Conservation (phyloP, 64 coral and sea anemone species). For the Acropora tenuis region DNA sequence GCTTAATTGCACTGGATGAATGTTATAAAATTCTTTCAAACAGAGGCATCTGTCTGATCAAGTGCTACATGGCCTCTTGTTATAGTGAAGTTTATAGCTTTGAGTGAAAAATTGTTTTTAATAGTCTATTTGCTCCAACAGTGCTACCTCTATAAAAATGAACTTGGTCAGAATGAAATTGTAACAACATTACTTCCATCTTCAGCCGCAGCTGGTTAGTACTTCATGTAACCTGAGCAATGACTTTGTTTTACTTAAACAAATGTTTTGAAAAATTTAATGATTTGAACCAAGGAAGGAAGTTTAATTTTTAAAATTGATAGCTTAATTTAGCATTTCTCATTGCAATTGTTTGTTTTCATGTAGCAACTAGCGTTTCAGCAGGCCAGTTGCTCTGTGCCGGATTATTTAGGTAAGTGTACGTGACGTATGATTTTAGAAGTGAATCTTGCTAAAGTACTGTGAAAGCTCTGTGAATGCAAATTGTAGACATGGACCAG, state of each 20-base stretch:
- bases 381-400: conserved; percentile 95
- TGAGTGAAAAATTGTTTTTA: neutral
- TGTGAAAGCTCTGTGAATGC: too few species aligned
- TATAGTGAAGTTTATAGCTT: too few species aligned
- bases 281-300: too few species aligned
- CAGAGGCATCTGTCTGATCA: too few species aligned
- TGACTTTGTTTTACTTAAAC: neutral
- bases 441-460: neutral
- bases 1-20: too few species aligned
- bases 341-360: conserved; percentile 24
- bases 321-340: neutral
- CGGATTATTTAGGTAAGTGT: conserved; percentile 85
- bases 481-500: too few species aligned
- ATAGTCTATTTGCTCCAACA: neutral
- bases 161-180: conserved; percentile 88
- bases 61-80: too few species aligned
- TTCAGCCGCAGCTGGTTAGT: conserved; percentile 77
- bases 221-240: neutral
- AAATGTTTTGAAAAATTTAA: neutral
- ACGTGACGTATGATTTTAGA: neutral
- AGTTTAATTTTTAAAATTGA: too few species aligned
- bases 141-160: conserved; percentile 98
- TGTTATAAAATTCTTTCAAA: too few species aligned
- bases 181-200: conserved; percentile 93
- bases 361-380: conserved; percentile 72